Percentiles rank a stretch among this genome's conserved stretches.
phyloP scores from a whole-genome alignment of 1,140 invertebrate species.

The Atta cephalotes region DNA sequence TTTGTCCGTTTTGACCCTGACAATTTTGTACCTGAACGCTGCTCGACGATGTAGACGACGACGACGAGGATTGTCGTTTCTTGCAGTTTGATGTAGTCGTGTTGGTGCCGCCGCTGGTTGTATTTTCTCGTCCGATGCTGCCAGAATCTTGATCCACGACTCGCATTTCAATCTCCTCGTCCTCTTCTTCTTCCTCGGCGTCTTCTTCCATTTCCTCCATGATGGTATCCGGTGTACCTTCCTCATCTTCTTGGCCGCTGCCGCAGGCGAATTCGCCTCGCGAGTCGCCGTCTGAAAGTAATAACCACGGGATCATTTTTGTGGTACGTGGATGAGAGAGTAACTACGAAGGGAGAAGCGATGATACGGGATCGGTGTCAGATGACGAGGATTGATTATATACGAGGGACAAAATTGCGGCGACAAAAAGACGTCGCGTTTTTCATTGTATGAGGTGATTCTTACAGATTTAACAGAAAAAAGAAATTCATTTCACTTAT shows the following conservation, averaged over 20 bases:
- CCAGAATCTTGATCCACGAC: constrained; percentile 72
- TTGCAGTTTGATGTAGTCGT: constrained; percentile 87
- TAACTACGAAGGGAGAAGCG: constrained; percentile 22
- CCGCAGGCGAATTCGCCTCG: constrained; percentile 84
- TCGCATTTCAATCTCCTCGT: constrained; percentile 74
- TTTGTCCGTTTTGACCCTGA: constrained; percentile 77
- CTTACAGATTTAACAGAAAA: constrained; percentile 26
- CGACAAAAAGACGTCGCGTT: constrained; percentile 49
- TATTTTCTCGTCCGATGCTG: constrained; percentile 76
- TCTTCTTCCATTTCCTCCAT: constrained; percentile 84
- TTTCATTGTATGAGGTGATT: constrained; percentile 35
- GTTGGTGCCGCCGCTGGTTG: constrained; percentile 62
- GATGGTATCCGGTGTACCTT: constrained; percentile 77
- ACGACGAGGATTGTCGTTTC: constrained; percentile 86
- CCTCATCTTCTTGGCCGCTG: constrained; percentile 84
- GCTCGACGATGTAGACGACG: constrained; percentile 81
- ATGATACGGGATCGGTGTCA: constrained; percentile 69
- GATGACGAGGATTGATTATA: constrained; percentile 76
- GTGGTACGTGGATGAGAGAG: neutral
- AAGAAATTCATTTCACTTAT: neutral
- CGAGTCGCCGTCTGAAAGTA: constrained; percentile 83
- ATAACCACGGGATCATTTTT: constrained; percentile 53
- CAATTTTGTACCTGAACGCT: constrained; percentile 75
- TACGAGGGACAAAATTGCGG: constrained; percentile 68
- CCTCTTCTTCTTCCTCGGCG: constrained; percentile 81